Percentiles rank a stretch among this genome's conserved stretches.
These are phyloP conservation scores for Drosophila dives DNA, from an alignment of 2,888 invertebrate species.

Conservation along the genomic window DNA sequence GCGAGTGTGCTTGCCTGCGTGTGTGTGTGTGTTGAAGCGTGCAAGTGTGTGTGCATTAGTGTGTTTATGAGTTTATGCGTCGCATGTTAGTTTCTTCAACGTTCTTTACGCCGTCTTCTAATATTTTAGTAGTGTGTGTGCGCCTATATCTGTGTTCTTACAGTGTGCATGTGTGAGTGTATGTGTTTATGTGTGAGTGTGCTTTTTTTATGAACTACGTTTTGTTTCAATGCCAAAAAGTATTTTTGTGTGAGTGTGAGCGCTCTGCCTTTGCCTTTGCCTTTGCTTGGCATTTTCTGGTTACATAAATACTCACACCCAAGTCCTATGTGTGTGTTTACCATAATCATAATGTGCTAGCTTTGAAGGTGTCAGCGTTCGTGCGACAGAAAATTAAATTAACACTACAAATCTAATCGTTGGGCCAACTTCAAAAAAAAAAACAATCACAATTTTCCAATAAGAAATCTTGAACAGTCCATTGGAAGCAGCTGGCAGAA, in stretches of 20 bases:
- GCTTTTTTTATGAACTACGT: slow-evolving; percentile 78
- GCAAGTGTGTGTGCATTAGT: slow-evolving; percentile 29
- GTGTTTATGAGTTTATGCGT: slow-evolving; percentile 49
- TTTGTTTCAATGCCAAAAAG: slow-evolving; percentile 81
- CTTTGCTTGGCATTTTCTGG: slow-evolving; percentile 60
- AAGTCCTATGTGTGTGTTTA: slow-evolving; percentile 37
- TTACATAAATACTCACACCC: slow-evolving; percentile 75
- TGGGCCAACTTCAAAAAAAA: slow-evolving; percentile 14
- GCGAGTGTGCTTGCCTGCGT: slow-evolving; percentile 6
- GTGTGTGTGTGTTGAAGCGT: slow-evolving; percentile 17
- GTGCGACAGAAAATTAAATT: slow-evolving; percentile 61
- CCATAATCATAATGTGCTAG: slow-evolving; percentile 41
- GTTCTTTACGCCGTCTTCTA: slow-evolving; percentile 63
- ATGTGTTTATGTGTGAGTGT: slow-evolving; percentile 44
- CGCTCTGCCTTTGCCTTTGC: slow-evolving; percentile 33
- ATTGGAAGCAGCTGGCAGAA: slow-evolving; percentile 38
- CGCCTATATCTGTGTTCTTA: slow-evolving; percentile 35
- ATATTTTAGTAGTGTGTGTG: slow-evolving; percentile 25
- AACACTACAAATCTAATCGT: slow-evolving; percentile 55
- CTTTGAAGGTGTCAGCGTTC: slow-evolving; percentile 28
- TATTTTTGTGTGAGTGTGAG: slow-evolving; percentile 67
- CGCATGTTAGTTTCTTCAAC: slow-evolving; percentile 67
- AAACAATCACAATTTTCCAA: slow-evolving; percentile 40
- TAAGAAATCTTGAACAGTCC: slow-evolving; percentile 23
- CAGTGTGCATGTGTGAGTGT: slow-evolving; percentile 21